Base-by-base conservation (phyloP, 2,113 vertebrate genomes). In the Anseranas semipalmata region DNA sequence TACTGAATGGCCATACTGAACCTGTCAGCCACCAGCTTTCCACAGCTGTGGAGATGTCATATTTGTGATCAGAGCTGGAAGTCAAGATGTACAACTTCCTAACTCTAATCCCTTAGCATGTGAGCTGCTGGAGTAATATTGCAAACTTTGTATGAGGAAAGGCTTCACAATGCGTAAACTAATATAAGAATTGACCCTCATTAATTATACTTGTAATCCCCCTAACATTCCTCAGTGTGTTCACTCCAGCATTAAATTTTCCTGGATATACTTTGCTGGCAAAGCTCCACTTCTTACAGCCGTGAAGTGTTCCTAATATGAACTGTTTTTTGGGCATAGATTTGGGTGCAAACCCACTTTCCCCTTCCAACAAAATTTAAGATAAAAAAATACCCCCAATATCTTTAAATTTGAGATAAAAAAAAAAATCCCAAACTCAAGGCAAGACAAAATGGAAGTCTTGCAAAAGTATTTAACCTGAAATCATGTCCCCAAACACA, bases 1-100 rank as follows among this genome's bases (percentile, higher is more conserved):
- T 20, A 58, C 37, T 0, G 0, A 24, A 32, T 24, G 28, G 15
- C 55, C 6, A 6, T 19, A 56, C 46, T 59, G 45, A 73, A 46
- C 37, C 89, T 81, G 59, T 24, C 67, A 37, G 30, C 12, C 21
- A 67, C 63, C 45, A 81, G 20, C 46, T 90, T 67, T 30, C 48
- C 3, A 2, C n/a, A 41, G 33, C 48, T 35, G 12, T 18, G 13
- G 5, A 68, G 27, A 25, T 24, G 68, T 79, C 9, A 16, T 76
- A 53, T 81, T 71, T 52, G 19, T 20, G 7, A 58, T 74, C 56
- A 78, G 43, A 79, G 35, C 12, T 65, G 46, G 20, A 43, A 39
- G 48, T 70, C 35, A 66, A 48, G 41, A 68, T 14, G 3, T 6
- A 62, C 41, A 56, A 73, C 35, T 66, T 72, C 43, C 77, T 45